Conservation (phyloP, 2,888 invertebrate genomes). For the Polydrusus pterygomalis region DNA sequence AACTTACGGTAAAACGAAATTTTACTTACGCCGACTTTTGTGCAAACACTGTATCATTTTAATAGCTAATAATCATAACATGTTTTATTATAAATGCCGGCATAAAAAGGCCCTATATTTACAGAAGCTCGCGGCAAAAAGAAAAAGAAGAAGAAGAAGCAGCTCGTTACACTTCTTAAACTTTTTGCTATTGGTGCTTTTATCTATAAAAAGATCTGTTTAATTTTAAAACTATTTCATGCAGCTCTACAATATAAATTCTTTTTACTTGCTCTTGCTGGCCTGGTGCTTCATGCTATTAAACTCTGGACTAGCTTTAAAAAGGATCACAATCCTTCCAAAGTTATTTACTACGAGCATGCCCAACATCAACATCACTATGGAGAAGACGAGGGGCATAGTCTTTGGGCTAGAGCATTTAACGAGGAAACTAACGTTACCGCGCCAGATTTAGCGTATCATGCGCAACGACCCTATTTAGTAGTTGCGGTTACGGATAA, state of each 20-base stretch:
- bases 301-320: constrained; percentile 86
- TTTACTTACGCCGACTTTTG: too few relatives aligned
- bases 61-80: not conserved
- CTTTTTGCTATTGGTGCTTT: constrained; percentile 80
- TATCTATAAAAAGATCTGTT: constrained; percentile 82
- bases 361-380: constrained; percentile 90
- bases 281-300: constrained; percentile 81
- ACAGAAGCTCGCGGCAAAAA: constrained; percentile 56
- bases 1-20: too few relatives aligned
- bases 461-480: constrained; percentile 56
- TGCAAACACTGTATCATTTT: too few relatives aligned
- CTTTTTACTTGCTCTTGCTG: constrained; percentile 82
- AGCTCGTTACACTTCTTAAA: constrained; percentile 82
- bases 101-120: constrained; percentile 32
- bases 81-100: not conserved
- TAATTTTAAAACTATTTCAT: constrained; percentile 82
- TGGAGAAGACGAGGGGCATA: constrained; percentile 75
- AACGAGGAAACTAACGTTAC: constrained; percentile 12
- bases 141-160: constrained; percentile 79
- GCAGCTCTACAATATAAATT: constrained; percentile 85
- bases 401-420: constrained; percentile 46
- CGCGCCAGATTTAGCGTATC: constrained; percentile 72
- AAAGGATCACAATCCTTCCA: constrained; percentile 78
- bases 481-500: constrained; percentile 28
- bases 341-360: constrained; percentile 88